These are phyloP conservation scores for Tachina fera DNA, from an alignment of 2,888 invertebrate genomes.

Conservation along the genomic window DNA sequence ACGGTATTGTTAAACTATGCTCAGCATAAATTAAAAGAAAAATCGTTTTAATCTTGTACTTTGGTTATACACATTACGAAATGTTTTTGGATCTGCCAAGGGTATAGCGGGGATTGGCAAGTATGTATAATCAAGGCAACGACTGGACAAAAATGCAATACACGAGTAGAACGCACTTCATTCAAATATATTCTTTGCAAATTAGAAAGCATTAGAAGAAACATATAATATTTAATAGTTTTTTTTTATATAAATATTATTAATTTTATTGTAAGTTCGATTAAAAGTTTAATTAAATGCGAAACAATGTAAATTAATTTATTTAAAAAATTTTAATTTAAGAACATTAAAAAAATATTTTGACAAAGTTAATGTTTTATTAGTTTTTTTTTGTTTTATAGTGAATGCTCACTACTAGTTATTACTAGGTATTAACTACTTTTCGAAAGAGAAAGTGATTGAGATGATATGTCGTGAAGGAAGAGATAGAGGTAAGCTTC, in stretches of 20 bases:
- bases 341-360: constrained; percentile 29
- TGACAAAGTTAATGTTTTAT: not conserved
- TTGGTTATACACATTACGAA: constrained; percentile 77
- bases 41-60: constrained; percentile 78
- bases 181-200: constrained; percentile 23
- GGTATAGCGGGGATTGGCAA: not conserved
- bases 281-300: constrained; percentile 21
- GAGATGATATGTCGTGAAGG: too few species aligned
- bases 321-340: constrained; percentile 29
- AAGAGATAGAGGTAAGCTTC: too few species aligned
- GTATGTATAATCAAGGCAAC: constrained; percentile 81
- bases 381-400: not conserved
- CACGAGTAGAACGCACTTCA: constrained; percentile 27
- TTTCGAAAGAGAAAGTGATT: too few species aligned
- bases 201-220: not conserved
- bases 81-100: not conserved
- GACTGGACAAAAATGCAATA: constrained; percentile 75
- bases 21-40: constrained; percentile 37
- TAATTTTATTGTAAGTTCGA: constrained; percentile 34
- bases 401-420: too few species aligned
- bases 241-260: constrained; percentile 5
- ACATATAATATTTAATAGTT: constrained; percentile 16
- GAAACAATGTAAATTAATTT: constrained; percentile 46
- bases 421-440: too few species aligned
- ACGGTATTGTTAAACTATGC: constrained; percentile 20